These are phyloP conservation scores for Martes flavigula DNA, from an alignment of 2,797 vertebrate genomes.

Conservation along the genomic window DNA sequence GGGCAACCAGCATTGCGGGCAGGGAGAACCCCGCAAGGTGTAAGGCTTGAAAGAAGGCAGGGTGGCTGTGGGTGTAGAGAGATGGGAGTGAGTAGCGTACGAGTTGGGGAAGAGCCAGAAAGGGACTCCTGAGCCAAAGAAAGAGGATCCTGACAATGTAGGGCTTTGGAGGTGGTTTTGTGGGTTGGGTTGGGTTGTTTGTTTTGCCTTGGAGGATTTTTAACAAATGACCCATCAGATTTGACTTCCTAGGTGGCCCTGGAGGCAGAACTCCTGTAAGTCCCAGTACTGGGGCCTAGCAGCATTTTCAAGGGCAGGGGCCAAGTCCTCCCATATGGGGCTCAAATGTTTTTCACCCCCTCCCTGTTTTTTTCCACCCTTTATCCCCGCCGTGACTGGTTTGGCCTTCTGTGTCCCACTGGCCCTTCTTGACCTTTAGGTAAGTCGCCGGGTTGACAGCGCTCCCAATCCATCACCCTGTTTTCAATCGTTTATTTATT, in stretches of 20 bases:
- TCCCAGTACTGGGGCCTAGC: not conserved
- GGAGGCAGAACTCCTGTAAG: not conserved
- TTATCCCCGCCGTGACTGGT: not conserved
- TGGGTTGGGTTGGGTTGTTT: not conserved
- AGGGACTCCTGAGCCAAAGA: not conserved
- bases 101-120: not conserved
- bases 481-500: conserved; percentile 7
- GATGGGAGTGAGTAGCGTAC: not conserved
- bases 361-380: not conserved
- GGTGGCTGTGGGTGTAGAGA: not conserved
- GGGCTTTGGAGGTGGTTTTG: not conserved
- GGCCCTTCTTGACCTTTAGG: not conserved
- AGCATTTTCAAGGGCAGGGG: not conserved
- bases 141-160: not conserved
- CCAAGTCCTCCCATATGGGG: not conserved
- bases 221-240: not conserved
- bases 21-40: not conserved
- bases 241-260: not conserved
- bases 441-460: not conserved
- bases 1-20: not conserved
- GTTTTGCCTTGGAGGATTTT: not conserved
- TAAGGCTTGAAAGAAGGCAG: not conserved
- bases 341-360: not conserved
- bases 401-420: not conserved
- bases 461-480: not conserved